phyloP scores from a whole-genome alignment of 30 jellyfish, hydroid and myxozoan species.

The Chrysaora quinquecirrha region DNA sequence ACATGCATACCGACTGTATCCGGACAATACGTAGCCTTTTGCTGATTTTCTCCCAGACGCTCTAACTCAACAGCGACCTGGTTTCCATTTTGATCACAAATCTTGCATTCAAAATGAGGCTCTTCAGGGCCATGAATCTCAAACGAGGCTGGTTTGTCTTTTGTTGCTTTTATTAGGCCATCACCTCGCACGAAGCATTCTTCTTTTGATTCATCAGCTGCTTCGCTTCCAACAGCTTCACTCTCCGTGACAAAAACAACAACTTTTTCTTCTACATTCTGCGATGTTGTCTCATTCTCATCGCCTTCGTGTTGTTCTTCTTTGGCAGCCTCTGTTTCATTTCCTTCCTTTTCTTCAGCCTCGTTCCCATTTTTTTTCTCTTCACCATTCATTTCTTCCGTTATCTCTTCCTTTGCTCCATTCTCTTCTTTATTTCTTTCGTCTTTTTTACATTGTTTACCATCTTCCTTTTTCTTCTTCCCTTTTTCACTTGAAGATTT shows the following conservation, averaged over 20 bases:
- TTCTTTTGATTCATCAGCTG: conserved; percentile 24
- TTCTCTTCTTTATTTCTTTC: not conserved
- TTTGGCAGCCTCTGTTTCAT: conserved; percentile 8
- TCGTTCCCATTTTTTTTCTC: not conserved
- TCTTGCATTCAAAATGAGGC: conserved; percentile 34
- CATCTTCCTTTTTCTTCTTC: conserved; percentile 42
- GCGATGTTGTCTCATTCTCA: conserved; percentile 6
- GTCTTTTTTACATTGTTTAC: conserved; percentile 12
- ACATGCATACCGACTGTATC: conserved; percentile 37
- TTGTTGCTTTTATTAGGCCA: conserved; percentile 34
- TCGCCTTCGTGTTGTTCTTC: conserved; percentile 3
- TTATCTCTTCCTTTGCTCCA: not conserved
- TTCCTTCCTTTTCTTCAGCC: conserved; percentile 13
- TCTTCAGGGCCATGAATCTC: conserved; percentile 32
- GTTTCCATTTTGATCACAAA: conserved; percentile 54
- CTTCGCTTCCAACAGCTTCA: conserved; percentile 50
- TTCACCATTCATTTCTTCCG: not conserved
- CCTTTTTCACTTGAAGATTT: conserved; percentile 30
- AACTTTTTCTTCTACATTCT: conserved; percentile 24
- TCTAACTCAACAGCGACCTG: conserved; percentile 61
- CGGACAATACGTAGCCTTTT: conserved; percentile 60
- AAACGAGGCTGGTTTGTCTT: conserved; percentile 47
- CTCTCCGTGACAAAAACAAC: conserved; percentile 59
- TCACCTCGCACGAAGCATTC: conserved; percentile 49
- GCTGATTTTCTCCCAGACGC: conserved; percentile 9